Percentiles rank a stretch among this genome's conserved stretches.
phyloP scores from a whole-genome alignment of 2,888 invertebrate genomes.

The Oegoconia quadripuncta region DNA sequence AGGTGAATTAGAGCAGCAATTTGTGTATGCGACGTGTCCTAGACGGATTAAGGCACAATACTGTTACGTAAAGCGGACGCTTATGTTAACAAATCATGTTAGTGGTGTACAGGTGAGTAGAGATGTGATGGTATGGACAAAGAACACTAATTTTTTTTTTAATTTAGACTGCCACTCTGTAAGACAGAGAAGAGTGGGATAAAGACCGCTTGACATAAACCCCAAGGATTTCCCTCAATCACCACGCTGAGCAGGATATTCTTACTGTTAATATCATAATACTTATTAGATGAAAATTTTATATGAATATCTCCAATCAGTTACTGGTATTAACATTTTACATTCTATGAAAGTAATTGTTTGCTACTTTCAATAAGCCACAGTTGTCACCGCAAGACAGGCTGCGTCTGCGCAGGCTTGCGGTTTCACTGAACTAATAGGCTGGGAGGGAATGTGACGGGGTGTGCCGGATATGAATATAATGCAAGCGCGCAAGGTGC shows the following conservation, averaged over 20 bases:
- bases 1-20: constrained; percentile 73
- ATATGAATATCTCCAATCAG: too few species aligned
- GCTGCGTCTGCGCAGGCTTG: neutral
- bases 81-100: constrained; percentile 4
- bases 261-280: too few species aligned
- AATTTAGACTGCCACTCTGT: too few species aligned
- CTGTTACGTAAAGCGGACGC: constrained; percentile 33
- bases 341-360: too few species aligned
- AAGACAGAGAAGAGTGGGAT: too few species aligned
- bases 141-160: neutral
- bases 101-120: neutral
- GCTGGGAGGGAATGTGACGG: constrained; percentile 25
- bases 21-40: constrained; percentile 67
- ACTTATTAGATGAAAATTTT: too few species aligned
- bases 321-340: too few species aligned
- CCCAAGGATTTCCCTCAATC: too few species aligned
- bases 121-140: neutral
- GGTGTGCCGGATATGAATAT: constrained; percentile 35
- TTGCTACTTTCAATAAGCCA: constrained; percentile 1
- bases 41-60: constrained; percentile 48
- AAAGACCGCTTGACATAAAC: too few species aligned
- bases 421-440: neutral
- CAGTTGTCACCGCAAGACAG: constrained; percentile 5
- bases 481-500: neutral
- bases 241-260: too few species aligned